Evolutionary conservation across 1,140 invertebrate species (phyloP).

Genomic region (Periplaneta americana): DNA sequence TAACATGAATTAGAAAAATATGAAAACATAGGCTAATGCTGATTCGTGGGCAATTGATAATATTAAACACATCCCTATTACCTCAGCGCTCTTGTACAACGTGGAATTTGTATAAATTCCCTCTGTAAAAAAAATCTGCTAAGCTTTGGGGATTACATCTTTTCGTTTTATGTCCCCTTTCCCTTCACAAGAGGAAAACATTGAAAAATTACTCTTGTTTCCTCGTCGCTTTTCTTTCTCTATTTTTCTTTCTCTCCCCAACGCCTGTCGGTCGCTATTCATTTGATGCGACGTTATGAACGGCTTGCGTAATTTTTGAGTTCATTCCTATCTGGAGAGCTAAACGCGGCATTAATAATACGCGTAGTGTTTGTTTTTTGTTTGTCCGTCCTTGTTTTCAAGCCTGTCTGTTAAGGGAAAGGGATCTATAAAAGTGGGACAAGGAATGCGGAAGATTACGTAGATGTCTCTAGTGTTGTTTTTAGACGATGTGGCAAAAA

Average conservation of each 20-base stretch:
- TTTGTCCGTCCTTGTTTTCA: not conserved
- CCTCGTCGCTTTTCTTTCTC: not conserved
- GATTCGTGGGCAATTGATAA: too few species aligned
- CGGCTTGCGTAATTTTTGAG: constrained; percentile 1
- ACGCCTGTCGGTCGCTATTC: constrained; percentile 6
- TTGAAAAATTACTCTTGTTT: constrained; percentile 13
- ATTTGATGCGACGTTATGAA: not conserved
- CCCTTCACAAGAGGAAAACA: not conserved
- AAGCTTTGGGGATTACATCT: not conserved
- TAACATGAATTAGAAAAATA: too few species aligned
- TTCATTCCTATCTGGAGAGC: constrained; percentile 6
- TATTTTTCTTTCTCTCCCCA: not conserved
- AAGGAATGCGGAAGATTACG: not conserved
- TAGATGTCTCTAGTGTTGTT: not conserved
- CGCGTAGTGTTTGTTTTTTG: not conserved
- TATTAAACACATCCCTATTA: not conserved
- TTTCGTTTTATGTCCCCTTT: not conserved
- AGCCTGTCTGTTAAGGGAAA: not conserved
- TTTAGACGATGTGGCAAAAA: not conserved
- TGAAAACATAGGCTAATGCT: too few species aligned
- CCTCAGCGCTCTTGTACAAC: not conserved
- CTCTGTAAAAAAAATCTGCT: not conserved
- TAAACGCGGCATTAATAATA: constrained; percentile 4
- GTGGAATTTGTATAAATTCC: not conserved
- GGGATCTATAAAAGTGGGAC: not conserved